phyloP scores from a whole-genome alignment of 1,140 invertebrate genomes.

The Trichonephila clavata region DNA sequence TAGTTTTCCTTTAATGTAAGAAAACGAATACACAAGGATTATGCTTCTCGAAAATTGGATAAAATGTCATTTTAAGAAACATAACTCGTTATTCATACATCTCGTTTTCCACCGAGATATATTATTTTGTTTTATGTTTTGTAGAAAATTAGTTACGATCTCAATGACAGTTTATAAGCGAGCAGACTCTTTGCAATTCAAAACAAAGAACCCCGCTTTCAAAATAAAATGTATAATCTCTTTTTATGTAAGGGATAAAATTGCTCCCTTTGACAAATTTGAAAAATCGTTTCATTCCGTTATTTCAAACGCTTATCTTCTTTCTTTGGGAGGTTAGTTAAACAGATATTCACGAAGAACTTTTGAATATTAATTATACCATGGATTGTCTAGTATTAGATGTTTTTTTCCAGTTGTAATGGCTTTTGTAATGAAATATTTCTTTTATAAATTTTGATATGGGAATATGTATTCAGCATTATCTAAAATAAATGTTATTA shows the following conservation, averaged over 20 bases:
- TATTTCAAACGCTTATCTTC: background rate
- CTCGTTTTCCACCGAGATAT: background rate
- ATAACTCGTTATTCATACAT: conserved; percentile 31
- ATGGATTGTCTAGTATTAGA: too few relatives aligned
- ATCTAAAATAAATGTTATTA: too few relatives aligned
- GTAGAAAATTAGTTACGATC: conserved; percentile 1
- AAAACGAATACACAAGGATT: conserved; percentile 10
- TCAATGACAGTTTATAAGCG: conserved; percentile 50
- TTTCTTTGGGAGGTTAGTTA: too few relatives aligned
- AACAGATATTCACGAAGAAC: too few relatives aligned
- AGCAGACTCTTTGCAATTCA: background rate
- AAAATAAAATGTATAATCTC: background rate
- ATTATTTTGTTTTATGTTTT: background rate
- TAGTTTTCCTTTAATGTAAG: background rate
- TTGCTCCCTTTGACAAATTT: background rate
- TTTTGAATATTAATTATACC: too few relatives aligned
- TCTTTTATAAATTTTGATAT: too few relatives aligned
- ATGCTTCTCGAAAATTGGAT: background rate
- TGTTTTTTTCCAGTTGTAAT: too few relatives aligned
- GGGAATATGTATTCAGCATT: too few relatives aligned
- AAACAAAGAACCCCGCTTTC: background rate
- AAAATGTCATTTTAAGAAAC: conserved; percentile 53
- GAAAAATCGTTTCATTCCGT: background rate
- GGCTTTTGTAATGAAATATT: too few relatives aligned
- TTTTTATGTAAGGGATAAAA: background rate